phyloP scores from a whole-genome alignment of 2,888 invertebrate species.

The Clepsis dumicolana region DNA sequence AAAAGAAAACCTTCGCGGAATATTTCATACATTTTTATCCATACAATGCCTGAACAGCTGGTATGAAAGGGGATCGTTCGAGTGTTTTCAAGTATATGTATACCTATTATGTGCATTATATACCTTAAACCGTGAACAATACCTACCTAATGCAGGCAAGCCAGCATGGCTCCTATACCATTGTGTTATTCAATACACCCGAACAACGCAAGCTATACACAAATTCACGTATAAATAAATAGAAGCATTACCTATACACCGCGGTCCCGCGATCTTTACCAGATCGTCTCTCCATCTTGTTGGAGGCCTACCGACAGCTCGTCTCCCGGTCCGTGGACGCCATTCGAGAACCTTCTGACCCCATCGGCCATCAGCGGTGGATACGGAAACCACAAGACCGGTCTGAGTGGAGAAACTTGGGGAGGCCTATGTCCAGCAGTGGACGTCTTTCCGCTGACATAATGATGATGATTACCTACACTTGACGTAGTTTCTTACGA shows the following conservation, averaged over 20 bases:
- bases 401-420: too few relatives aligned
- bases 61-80: constrained; percentile 22
- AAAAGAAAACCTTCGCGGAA: constrained; percentile 12
- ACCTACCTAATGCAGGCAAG: constrained; percentile 37
- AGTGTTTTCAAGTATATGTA: constrained; percentile 21
- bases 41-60: constrained; percentile 18
- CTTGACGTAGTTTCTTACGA: too few relatives aligned
- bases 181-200: constrained; percentile 28
- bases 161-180: constrained; percentile 30
- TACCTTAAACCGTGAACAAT: constrained; percentile 36
- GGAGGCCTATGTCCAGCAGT: too few relatives aligned
- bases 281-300: too few relatives aligned
- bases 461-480: too few relatives aligned
- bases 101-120: constrained; percentile 32
- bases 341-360: too few relatives aligned
- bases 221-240: constrained; percentile 5
- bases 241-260: not conserved
- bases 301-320: too few relatives aligned
- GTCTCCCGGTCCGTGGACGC: too few relatives aligned
- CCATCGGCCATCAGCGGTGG: too few relatives aligned
- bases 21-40: constrained; percentile 22
- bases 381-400: too few relatives aligned
- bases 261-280: too few relatives aligned
- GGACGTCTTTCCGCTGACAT: too few relatives aligned
- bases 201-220: not conserved